Evolutionary conservation across 2,113 vertebrate genomes (phyloP), one percentile per base, ranked within the genome.

Genomic region (Macroglossus sobrinus): DNA sequence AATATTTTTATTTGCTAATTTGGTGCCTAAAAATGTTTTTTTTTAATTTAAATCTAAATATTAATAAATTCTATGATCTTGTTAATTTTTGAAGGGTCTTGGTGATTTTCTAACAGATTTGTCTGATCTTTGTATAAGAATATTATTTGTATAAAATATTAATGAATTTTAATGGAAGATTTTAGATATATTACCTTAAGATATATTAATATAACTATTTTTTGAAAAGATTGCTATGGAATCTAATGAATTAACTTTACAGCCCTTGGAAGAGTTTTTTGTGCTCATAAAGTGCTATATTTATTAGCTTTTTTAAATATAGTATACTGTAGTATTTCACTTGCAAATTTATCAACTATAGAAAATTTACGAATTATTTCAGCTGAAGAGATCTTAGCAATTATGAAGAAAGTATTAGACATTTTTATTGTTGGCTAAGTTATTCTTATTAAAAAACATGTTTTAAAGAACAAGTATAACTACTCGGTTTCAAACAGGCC

Each of bases 231-330:
- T 43, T 75, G 84, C 40, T 79, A 24, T 61, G 14, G 90, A 21
- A 80, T 43, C 35, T 84, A 59, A 76, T 96, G 28, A 80, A 84
- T 91, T 79, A 94, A 68, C 9, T 94, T 90, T 88, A 69, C 0
- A 55, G 18, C 12, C 15, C 24, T 76, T 92, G 33, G 45, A 84
- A 90, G 47, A 88, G 21, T 80, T 92, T 9, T 8, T 88, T 81
- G 7, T n/a, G 43, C 81, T 69, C 84, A 91, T 30, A 84, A 89
- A 72, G 5, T 71, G 5, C 16, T 69, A 9, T 12, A 38, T 82
- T 24, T 86, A 38, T 40, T 78, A 71, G 24, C 21, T 89, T 96
- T 93, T 76, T 50, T 50, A n/a, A n/a, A n/a, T n/a, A n/a, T n/a
- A n/a, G n/a, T n/a, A n/a, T 43, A 5, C 7, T 43, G 53, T 92